Conservation (phyloP, 2,797 vertebrate species). For the Scolopax rusticola region DNA sequence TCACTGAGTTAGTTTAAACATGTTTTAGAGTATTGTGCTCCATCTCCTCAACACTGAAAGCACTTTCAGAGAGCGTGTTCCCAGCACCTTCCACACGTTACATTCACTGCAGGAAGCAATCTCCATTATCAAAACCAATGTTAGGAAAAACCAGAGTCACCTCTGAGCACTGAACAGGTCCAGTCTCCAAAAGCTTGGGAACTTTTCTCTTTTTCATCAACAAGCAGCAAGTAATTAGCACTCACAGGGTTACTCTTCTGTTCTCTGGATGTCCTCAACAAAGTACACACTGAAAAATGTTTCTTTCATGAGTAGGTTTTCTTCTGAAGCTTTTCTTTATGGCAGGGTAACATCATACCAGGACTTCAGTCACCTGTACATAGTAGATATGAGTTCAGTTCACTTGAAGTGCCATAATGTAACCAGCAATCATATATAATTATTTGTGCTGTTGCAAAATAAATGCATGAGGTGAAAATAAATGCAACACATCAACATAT, state of each 20-base stretch:
- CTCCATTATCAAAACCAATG: not conserved
- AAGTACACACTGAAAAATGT: not conserved
- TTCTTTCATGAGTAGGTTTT: not conserved
- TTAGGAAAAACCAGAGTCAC: not conserved
- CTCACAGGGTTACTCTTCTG: not conserved
- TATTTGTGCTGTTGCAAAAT: not conserved
- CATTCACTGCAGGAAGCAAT: not conserved
- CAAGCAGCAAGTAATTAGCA: not conserved
- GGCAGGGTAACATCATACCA: not conserved
- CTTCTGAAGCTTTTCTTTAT: not conserved
- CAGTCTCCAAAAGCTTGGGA: not conserved
- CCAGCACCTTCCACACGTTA: not conserved
- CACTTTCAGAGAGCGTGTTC: accelerated
- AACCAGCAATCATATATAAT: not conserved
- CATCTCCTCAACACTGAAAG: not conserved
- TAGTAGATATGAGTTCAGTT: not conserved
- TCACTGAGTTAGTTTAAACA: not conserved
- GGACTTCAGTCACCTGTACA: not conserved
- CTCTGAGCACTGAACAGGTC: not conserved
- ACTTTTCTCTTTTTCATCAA: not conserved
- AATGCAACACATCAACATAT: not conserved
- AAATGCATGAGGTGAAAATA: not conserved
- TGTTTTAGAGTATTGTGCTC: not conserved
- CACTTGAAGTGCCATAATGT: not conserved
- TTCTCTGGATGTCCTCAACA: not conserved